A percentile compares a stretch with the other conserved stretches of the same genome.
Evolutionary conservation across 2,797 vertebrate species (phyloP).

Genomic region (Cephalopachus bancanus): DNA sequence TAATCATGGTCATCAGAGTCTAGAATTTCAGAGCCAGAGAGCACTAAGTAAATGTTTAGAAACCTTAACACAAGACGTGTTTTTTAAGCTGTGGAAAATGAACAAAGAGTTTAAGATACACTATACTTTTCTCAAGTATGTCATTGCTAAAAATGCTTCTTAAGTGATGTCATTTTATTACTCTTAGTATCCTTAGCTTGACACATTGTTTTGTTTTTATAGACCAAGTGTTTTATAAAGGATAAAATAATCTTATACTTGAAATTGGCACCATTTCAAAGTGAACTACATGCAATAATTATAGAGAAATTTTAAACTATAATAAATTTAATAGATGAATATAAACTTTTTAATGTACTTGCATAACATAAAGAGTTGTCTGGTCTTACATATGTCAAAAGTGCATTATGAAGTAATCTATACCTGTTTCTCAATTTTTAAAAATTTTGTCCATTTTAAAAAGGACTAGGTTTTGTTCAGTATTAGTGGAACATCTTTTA

Average conservation of each 20-base stretch:
- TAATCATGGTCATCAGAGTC: background rate
- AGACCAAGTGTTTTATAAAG: background rate
- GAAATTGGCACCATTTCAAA: slow-evolving; percentile 46
- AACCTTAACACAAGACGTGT: background rate
- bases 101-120: background rate
- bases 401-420: slow-evolving; percentile 25
- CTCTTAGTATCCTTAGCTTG: background rate
- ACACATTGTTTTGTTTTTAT: slow-evolving; percentile 39
- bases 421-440: background rate
- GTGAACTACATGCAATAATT: background rate
- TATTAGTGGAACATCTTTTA: slow-evolving; percentile 9
- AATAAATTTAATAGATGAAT: slow-evolving; percentile 16
- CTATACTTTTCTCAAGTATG: background rate
- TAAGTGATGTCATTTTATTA: slow-evolving; percentile 4
- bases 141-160: background rate
- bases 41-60: slow-evolving; percentile 30
- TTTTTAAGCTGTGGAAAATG: slow-evolving; percentile 1
- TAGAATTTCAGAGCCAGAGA: slow-evolving; percentile 23
- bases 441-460: background rate
- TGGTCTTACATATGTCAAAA: slow-evolving; percentile 1
- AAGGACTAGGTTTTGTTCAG: slow-evolving; percentile 24
- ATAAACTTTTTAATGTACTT: slow-evolving; percentile 55
- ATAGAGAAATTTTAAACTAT: slow-evolving; percentile 28
- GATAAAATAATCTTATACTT: slow-evolving; percentile 18
- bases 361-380: slow-evolving; percentile 38